Base-by-base conservation (phyloP, 2,797 vertebrate species). In the Rachycentron canadum region DNA sequence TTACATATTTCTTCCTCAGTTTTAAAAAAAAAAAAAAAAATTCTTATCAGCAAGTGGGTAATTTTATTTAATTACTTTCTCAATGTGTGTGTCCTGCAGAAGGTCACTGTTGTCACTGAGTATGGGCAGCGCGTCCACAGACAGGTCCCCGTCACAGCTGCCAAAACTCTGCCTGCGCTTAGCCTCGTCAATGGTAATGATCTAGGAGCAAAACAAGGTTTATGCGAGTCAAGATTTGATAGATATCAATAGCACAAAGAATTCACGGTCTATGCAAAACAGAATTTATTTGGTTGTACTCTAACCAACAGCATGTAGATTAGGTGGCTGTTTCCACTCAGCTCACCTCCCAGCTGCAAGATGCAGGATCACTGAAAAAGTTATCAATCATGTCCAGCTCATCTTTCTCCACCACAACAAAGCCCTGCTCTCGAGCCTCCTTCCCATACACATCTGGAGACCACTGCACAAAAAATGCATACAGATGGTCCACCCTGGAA, bases 361-460 rank as follows among this genome's bases (percentile, higher is more conserved):
- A 97, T 2, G 97, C 93, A 0, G 98, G 98, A 78, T 98, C 97
- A 73, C 98, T 97, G 93, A 99, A 99, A 94, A 99, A 99, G 93
- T 99, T 98, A 91, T 99, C 98, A 0, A 99, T 98, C 97, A 99
- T 98, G 88, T 97, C 95, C 86, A 99, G 95, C 75, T 99, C 98
- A 17, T 99, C 97, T 84, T 99, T 99, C 89, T 99, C 97, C 70
- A 99, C 98, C 62, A 99, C 96, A 3, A 99, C 96, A 38, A 99
- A 99, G 64, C 98, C 98, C 86, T 99, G 98, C 72, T 99, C 98
- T 79, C 97, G 96, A 63, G 97, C 98, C 73, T 99, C 98, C 90
- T 98, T 98, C 47, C 98, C 98, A 26, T 99, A 99, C 40, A 97
- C 95, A 36, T 99, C 98, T 7, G 98, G 98, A 84, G 98, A 99